Conservation (phyloP, 1,140 invertebrate species). For the Nebria ingens region DNA sequence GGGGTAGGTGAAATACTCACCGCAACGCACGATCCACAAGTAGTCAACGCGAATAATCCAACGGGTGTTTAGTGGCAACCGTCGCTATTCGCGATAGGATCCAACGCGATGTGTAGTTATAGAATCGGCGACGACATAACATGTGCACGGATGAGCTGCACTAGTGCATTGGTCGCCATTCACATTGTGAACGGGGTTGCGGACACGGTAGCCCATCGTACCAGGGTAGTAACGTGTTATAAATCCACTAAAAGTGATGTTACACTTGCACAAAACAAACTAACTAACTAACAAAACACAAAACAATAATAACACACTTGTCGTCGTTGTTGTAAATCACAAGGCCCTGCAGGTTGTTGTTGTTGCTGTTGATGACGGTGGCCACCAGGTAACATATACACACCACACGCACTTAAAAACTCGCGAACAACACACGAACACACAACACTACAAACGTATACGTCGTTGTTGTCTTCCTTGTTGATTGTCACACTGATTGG, state of each 20-base stretch:
- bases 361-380: neutral
- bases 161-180: neutral
- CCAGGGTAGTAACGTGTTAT: too few species aligned
- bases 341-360: neutral
- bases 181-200: neutral
- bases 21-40: slow-evolving; percentile 1
- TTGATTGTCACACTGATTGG: too few species aligned
- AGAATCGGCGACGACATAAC: neutral
- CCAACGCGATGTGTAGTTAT: neutral
- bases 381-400: too few species aligned
- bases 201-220: neutral
- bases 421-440: neutral
- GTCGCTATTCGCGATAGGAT: neutral
- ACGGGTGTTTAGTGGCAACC: too few species aligned
- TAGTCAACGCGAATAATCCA: slow-evolving; percentile 1
- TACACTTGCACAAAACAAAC: neutral
- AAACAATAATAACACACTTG: neutral
- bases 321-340: neutral
- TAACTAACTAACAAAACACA: neutral
- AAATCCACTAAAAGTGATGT: too few species aligned
- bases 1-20: neutral
- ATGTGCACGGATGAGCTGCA: neutral
- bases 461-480: neutral
- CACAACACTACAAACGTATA: neutral
- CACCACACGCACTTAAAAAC: too few species aligned